Evolutionary conservation across 1,140 invertebrate genomes (phyloP).

Genomic region (Monomorium pharaonis): DNA sequence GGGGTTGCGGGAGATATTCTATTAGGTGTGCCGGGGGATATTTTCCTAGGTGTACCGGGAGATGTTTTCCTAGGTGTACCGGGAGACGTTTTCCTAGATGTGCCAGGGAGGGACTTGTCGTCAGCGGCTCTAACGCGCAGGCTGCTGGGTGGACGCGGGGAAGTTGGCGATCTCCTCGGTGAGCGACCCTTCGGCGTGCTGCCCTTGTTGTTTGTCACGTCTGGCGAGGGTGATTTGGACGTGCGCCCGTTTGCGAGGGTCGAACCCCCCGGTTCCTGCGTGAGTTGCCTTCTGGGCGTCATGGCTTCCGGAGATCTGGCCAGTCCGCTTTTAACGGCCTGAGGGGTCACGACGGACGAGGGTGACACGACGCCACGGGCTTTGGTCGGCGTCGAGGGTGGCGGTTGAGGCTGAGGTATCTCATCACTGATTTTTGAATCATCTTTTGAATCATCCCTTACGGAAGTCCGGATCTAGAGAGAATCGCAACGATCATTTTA

Average conservation of each 20-base stretch:
- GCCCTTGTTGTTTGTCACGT: constrained; percentile 11
- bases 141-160: constrained; percentile 61
- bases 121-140: constrained; percentile 38
- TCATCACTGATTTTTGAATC: constrained; percentile 12
- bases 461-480: constrained; percentile 8
- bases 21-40: constrained; percentile 8
- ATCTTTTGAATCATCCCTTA: neutral
- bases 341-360: constrained; percentile 70
- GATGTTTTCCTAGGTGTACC: constrained; percentile 29
- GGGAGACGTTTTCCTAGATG: constrained; percentile 41
- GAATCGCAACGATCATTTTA: constrained; percentile 20
- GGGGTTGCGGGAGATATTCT: constrained; percentile 33
- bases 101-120: constrained; percentile 24
- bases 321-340: constrained; percentile 76
- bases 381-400: constrained; percentile 74
- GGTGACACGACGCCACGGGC: constrained; percentile 47
- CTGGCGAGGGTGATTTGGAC: constrained; percentile 49
- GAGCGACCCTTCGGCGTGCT: constrained; percentile 12
- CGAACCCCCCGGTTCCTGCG: constrained; percentile 15
- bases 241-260: constrained; percentile 54
- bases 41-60: constrained; percentile 32
- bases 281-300: constrained; percentile 61
- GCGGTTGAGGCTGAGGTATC: constrained; percentile 71
- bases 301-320: constrained; percentile 77
- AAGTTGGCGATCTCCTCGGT: constrained; percentile 49